A percentile compares a stretch with the other conserved stretches of the same genome.
phyloP scores from a whole-genome alignment of 64 coral and sea anemone species.

The Actinia tenebrosa region DNA sequence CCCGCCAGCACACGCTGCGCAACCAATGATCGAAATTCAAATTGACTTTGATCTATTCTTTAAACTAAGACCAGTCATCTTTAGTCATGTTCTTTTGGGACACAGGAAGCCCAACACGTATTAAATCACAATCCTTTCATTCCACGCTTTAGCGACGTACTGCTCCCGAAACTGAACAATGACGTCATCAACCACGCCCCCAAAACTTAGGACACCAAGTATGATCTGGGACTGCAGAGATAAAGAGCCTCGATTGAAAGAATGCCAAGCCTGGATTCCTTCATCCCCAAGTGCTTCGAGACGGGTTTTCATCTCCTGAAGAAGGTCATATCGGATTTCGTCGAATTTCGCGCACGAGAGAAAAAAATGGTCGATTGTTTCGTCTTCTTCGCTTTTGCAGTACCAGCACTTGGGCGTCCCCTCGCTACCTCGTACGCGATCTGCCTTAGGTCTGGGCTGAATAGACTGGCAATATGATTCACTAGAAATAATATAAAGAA shows the following conservation, averaged over 20 bases:
- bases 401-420: slow-evolving; percentile 77
- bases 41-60: too few species aligned
- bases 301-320: slow-evolving; percentile 50
- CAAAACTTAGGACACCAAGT: slow-evolving; percentile 72
- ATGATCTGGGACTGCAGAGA: slow-evolving; percentile 58
- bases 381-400: slow-evolving; percentile 72
- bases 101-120: too few species aligned
- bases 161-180: slow-evolving; percentile 71
- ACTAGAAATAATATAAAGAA: slow-evolving; percentile 23
- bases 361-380: slow-evolving; percentile 78
- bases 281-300: slow-evolving; percentile 66
- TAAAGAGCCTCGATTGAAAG: slow-evolving; percentile 51
- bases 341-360: slow-evolving; percentile 78
- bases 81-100: too few species aligned
- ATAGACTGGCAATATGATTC: background rate
- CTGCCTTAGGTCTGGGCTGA: slow-evolving; percentile 10
- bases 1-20: too few species aligned
- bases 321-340: slow-evolving; percentile 51
- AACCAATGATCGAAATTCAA: too few species aligned
- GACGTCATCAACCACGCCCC: slow-evolving; percentile 64
- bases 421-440: slow-evolving; percentile 52
- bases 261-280: slow-evolving; percentile 73
- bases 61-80: too few species aligned
- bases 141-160: slow-evolving; percentile 83
- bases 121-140: slow-evolving; percentile 81